These are phyloP conservation scores for Nymphalis c-album DNA, from an alignment of 2,888 invertebrate species.

Conservation along the genomic window DNA sequence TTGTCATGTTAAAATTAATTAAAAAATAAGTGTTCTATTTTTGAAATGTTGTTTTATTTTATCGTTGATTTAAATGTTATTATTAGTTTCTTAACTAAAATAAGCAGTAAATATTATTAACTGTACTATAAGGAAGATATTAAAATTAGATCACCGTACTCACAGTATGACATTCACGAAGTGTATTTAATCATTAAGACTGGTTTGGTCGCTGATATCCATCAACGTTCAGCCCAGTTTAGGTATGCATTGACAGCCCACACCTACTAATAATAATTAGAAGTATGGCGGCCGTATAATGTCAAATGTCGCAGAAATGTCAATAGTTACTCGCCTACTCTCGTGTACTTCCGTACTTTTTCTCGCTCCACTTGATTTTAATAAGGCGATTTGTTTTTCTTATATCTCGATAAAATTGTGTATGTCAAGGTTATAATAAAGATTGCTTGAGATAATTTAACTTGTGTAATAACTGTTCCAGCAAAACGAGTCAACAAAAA, in stretches of 20 bases:
- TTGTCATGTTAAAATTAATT: too few relatives aligned
- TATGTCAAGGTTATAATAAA: constrained; percentile 24
- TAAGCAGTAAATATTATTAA: neutral
- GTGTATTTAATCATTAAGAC: constrained; percentile 62
- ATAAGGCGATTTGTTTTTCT: neutral
- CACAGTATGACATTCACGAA: constrained; percentile 60
- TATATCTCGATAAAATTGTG: constrained; percentile 19
- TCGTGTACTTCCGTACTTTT: constrained; percentile 46
- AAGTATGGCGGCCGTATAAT: constrained; percentile 65
- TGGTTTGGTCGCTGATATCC: constrained; percentile 59
- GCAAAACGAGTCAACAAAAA: neutral
- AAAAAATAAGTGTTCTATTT: too few relatives aligned
- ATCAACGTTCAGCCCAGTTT: constrained; percentile 58
- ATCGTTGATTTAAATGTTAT: too few relatives aligned
- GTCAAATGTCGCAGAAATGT: constrained; percentile 78
- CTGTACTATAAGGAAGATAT: constrained; percentile 50
- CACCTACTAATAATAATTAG: constrained; percentile 76
- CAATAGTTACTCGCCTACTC: constrained; percentile 59
- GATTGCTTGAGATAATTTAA: neutral
- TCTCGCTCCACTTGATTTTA: constrained; percentile 20
- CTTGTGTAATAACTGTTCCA: neutral
- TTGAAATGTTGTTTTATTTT: too few relatives aligned
- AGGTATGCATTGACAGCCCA: constrained; percentile 68
- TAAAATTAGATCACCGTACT: constrained; percentile 61
- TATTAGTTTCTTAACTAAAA: too few relatives aligned